Evolutionary conservation across 2,888 invertebrate genomes (phyloP).

Genomic region (Drosophila emarginata): DNA sequence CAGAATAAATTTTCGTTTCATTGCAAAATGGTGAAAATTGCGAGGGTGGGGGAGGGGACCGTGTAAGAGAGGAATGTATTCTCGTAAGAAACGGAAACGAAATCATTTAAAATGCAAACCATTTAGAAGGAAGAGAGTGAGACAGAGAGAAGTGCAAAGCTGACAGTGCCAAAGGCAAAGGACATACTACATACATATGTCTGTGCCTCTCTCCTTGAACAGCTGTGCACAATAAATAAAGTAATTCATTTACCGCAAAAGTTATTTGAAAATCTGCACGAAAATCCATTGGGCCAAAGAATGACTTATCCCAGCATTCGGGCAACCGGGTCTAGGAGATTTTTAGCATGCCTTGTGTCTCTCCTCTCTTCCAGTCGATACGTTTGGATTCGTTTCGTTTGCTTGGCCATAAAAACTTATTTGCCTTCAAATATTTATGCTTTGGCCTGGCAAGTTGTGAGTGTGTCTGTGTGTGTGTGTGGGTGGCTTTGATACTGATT

Average conservation of each 20-base stretch:
- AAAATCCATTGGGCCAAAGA: conserved; percentile 42
- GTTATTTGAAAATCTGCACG: conserved; percentile 68
- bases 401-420: conserved; percentile 71
- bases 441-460: neutral
- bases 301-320: conserved; percentile 30
- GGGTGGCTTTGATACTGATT: conserved; percentile 9
- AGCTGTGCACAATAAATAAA: conserved; percentile 75
- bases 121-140: conserved; percentile 35
- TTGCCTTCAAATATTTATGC: conserved; percentile 73
- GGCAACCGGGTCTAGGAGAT: too few species aligned
- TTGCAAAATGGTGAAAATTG: conserved; percentile 19
- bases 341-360: neutral
- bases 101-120: conserved; percentile 58
- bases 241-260: conserved; percentile 75
- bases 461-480: neutral
- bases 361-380: conserved; percentile 11
- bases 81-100: conserved; percentile 2
- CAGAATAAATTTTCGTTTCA: conserved; percentile 68
- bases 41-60: conserved; percentile 16
- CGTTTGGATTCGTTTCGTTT: conserved; percentile 44
- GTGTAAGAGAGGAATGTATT: neutral
- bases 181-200: conserved; percentile 46
- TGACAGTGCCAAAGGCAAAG: conserved; percentile 35
- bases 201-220: conserved; percentile 33
- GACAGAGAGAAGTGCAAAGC: conserved; percentile 37